Evolutionary conservation across 2,888 invertebrate genomes (phyloP), one percentile per base, ranked within the genome.

Genomic region (Belgica antarctica): DNA sequence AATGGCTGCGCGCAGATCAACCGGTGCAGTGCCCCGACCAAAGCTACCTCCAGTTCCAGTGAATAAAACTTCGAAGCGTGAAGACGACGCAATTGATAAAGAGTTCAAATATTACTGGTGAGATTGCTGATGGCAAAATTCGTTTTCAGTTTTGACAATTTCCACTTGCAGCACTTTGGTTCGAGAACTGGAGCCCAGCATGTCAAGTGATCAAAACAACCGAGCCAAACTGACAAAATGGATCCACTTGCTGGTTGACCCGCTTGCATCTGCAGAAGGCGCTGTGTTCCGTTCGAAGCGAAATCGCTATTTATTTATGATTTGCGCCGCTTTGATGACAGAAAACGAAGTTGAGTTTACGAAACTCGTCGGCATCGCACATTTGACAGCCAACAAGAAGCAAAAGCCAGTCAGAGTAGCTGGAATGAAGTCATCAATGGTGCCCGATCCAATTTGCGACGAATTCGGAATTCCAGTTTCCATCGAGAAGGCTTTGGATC

Each of bases 171-270:
- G 57, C 57, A 57, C 22, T n/a, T 10, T 57, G 22, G 22, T 57
- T 10, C 57, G 57, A 2, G 57, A 57, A 19, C 24, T 57, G 2
- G 22, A 57, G 15, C 57, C 57, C 17, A 22, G 12, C 2, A 8
- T 57, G 2, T 22, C 57, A 2, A 12, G 2, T 19, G 15, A 57
- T 3, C 52, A 52, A 19, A 2, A 52, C 4, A 3, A 52, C 4
- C 19, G 52, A 52, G 52, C 17, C 10, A 52, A 52, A 15, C 22
- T 52, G 4, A 52, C 4, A 5, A 52, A 34, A 63, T 63, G 63
- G 63, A 41, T 63, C 25, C 66, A 68, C 31, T 52, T 68, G 12
- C 52, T 68, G 12, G 66, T 68, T n/a, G 34, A 68, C 31, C 66
- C 66, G 10, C 28, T 52, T 4, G 52, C 27, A 8, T 24, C 28